Evolutionary conservation across 35 echinoderm and acorn worm genomes (phyloP), one percentile per base, ranked within the genome.

Genomic region (Heliocidaris erythrogramma): DNA sequence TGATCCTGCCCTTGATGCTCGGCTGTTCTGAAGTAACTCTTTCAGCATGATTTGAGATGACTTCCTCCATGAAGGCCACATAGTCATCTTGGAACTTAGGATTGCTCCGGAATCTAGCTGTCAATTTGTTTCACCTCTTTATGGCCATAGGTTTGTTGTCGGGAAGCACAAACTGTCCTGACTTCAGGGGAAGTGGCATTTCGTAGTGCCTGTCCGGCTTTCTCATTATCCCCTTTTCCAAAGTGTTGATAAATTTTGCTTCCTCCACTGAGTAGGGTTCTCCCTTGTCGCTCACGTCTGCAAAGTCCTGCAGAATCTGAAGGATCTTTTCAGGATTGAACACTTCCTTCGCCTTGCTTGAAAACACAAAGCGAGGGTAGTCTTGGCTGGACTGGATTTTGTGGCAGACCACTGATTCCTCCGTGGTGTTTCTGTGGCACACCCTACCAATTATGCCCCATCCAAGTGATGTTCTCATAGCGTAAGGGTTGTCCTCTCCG

Each of bases 401-500:
- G 47, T 94, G 86, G 85, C 61, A 86, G 85, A 94, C n/a, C n/a
- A 17, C 59, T 27, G 52, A 8, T 86, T 35, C 61, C 13, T 94
- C 69, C 6, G 27, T 9, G 29, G 30, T 31, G 11, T 47, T 12
- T 13, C 10, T 14, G 61, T 85, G 85, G 48, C 85, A 85, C 13
- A 94, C 85, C 49, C 31, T 95, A 13, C 94, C 96, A 47, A 96
- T 88, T 69, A 97, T 95, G 88, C 96, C 95, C 97, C 97, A 97
- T 93, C 88, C 95, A 24, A 97, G 90, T 17, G 88, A 9, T 86
- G 93, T 96, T 30, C 52, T 86, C 47, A 96, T 69, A 14, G 97
- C 97, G 93, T 97, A 97, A 1, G 97, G 95, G 47, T 97, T 95
- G 48, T 93, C 86, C 35, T 96, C 24, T n/a, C n/a, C n/a, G n/a